These are phyloP conservation scores for Pammene fasciana DNA, from an alignment of 2,888 invertebrate species.

Conservation along the genomic window DNA sequence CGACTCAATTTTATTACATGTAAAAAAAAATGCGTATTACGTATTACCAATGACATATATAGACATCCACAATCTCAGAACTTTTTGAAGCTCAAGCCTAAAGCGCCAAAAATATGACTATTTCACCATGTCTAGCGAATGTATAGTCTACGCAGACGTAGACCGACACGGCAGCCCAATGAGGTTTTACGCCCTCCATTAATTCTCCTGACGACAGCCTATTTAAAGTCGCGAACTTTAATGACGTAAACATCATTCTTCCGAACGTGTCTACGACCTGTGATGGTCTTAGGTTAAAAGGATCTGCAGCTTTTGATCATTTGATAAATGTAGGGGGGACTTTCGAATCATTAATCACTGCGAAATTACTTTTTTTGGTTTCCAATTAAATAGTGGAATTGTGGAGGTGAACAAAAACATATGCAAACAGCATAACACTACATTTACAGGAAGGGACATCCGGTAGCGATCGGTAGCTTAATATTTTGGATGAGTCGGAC, in stretches of 20 bases:
- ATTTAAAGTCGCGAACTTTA: constrained; percentile 59
- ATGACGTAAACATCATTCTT: constrained; percentile 64
- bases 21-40: too few species aligned
- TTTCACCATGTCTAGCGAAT: too few species aligned
- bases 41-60: too few species aligned
- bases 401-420: too few species aligned
- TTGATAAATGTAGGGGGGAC: constrained; percentile 61
- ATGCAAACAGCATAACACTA: too few species aligned
- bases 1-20: constrained; percentile 54
- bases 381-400: too few species aligned
- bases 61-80: too few species aligned
- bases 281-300: constrained; percentile 56
- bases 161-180: constrained; percentile 53
- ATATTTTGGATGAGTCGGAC: too few species aligned
- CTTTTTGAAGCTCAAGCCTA: too few species aligned
- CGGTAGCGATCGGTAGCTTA: too few species aligned
- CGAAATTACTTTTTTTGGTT: constrained; percentile 2
- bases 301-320: constrained; percentile 63
- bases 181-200: constrained; percentile 60
- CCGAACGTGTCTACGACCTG: constrained; percentile 56
- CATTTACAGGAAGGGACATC: too few species aligned
- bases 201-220: constrained; percentile 66
- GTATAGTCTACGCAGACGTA: not conserved
- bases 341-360: constrained; percentile 41
- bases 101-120: too few species aligned